Conservation (phyloP, 2,113 vertebrate genomes). For the Poecile atricapillus region DNA sequence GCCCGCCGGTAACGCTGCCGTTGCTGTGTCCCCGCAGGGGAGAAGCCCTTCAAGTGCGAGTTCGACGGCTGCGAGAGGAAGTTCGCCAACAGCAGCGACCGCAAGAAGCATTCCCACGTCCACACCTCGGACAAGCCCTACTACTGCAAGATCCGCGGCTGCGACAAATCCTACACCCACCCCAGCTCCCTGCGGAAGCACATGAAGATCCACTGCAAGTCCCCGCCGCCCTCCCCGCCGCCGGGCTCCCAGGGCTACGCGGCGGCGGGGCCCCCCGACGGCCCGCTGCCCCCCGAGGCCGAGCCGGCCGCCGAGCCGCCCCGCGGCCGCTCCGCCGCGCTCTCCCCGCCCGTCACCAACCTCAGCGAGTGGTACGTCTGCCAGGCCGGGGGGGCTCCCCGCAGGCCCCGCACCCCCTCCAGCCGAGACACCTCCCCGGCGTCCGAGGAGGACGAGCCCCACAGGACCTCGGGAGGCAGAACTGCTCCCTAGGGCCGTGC, state of each 20-base stretch:
- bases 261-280: constrained; percentile 74
- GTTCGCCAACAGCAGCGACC: constrained; percentile 96
- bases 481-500: constrained; percentile 82
- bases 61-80: constrained; percentile 97
- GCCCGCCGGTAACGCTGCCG: neutral
- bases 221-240: constrained; percentile 83
- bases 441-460: constrained; percentile 88
- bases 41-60: constrained; percentile 97
- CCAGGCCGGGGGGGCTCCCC: constrained; percentile 85
- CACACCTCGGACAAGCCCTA: constrained; percentile 98
- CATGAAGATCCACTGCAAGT: constrained; percentile 98
- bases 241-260: constrained; percentile 77
- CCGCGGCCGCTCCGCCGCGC: constrained; percentile 78
- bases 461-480: constrained; percentile 84
- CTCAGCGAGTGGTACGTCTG: constrained; percentile 98
- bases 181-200: constrained; percentile 96
- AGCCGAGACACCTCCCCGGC: constrained; percentile 87
- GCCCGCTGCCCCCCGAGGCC: constrained; percentile 78
- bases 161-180: constrained; percentile 97
- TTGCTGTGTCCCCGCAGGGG: constrained; percentile 78
- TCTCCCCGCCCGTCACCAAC: constrained; percentile 93
- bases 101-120: constrained; percentile 96
- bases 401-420: constrained; percentile 87
- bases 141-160: constrained; percentile 93
- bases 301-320: constrained; percentile 78